phyloP scores from a whole-genome alignment of 2,797 vertebrate genomes.

The Ceryle rudis region DNA sequence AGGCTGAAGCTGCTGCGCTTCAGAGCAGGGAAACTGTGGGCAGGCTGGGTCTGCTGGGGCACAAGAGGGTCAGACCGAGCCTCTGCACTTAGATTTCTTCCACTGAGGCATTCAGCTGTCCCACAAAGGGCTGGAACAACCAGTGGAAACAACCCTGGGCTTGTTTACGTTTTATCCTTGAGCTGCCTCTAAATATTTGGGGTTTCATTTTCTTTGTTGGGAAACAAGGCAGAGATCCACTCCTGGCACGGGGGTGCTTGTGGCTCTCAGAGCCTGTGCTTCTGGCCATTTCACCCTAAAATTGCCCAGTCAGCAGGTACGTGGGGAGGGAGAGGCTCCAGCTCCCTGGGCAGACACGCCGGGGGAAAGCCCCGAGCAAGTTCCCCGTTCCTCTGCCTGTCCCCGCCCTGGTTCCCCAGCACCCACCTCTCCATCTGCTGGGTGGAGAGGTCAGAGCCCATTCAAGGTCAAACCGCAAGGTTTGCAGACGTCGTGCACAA shows the following conservation, averaged over 20 bases:
- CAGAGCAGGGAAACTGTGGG: accelerated
- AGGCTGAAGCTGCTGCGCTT: background rate
- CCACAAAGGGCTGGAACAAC: background rate
- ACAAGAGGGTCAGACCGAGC: accelerated
- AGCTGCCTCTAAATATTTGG: background rate
- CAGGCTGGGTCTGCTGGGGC: background rate
- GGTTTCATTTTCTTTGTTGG: background rate
- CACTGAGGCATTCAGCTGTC: background rate
- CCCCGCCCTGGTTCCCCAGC: accelerated
- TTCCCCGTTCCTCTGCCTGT: background rate
- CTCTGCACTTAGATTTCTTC: background rate
- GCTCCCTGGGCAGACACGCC: background rate
- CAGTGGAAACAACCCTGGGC: background rate
- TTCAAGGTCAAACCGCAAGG: background rate
- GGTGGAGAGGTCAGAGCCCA: background rate
- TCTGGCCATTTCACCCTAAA: background rate
- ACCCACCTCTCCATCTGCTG: background rate
- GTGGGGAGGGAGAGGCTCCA: background rate
- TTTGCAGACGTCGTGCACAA: background rate
- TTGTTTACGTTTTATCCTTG: too few relatives aligned
- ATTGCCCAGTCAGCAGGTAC: accelerated
- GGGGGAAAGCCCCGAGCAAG: accelerated
- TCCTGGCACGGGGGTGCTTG: accelerated
- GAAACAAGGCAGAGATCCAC: background rate
- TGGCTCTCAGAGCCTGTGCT: accelerated